phyloP scores from a whole-genome alignment of 35 echinoderm and acorn worm genomes.

The Heliocidaris erythrogramma region DNA sequence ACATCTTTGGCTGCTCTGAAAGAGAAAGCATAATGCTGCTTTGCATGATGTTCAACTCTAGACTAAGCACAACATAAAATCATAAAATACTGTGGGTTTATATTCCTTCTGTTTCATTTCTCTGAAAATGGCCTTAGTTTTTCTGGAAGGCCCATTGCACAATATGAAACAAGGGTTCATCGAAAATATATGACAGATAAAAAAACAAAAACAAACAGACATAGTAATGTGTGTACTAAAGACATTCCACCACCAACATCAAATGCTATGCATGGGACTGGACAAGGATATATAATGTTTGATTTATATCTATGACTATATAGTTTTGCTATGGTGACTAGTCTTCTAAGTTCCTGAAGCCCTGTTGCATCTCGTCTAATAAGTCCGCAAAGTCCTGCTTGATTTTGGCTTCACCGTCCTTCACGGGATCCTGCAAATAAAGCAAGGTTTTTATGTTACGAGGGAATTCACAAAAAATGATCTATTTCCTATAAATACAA shows the following conservation, averaged over 20 bases:
- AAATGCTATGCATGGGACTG: slow-evolving; percentile 34
- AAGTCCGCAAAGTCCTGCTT: slow-evolving; percentile 88
- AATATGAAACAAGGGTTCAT: slow-evolving; percentile 1
- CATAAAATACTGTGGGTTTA: not conserved
- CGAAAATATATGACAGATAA: not conserved
- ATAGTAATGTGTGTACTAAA: not conserved
- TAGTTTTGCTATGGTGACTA: slow-evolving; percentile 40
- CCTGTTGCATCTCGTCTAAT: slow-evolving; percentile 77
- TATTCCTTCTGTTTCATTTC: not conserved
- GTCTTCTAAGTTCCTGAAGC: slow-evolving; percentile 93
- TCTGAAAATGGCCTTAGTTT: not conserved
- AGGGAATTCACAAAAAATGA: no score
- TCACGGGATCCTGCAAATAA: slow-evolving; percentile 86
- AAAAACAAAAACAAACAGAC: not conserved
- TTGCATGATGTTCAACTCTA: not conserved
- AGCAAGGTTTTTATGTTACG: no score
- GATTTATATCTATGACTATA: not conserved
- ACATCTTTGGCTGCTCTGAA: not conserved
- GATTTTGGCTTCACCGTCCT: slow-evolving; percentile 99
- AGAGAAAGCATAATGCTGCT: not conserved
- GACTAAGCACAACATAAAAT: not conserved
- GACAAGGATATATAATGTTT: not conserved
- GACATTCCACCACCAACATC: slow-evolving; percentile 38
- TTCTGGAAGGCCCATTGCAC: not conserved
- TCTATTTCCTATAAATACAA: not conserved